phyloP scores from a whole-genome alignment of 92 coral and sea anemone species.

The Montipora capitata region DNA sequence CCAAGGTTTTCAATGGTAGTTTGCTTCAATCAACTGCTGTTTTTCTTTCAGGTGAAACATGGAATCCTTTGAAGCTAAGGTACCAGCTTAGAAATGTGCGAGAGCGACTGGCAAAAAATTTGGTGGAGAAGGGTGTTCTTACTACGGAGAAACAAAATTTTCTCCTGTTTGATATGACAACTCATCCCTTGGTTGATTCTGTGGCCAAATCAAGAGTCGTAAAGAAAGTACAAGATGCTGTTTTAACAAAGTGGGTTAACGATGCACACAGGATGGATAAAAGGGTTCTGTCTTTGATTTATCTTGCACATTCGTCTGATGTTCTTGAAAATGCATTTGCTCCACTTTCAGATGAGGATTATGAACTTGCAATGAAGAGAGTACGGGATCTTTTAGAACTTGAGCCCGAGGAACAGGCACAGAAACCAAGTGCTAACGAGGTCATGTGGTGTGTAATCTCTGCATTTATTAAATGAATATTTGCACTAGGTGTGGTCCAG shows the following conservation, averaged over 20 bases:
- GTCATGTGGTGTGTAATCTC: slow-evolving; percentile 99
- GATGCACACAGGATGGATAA: slow-evolving; percentile 95
- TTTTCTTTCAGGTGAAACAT: slow-evolving; percentile 93
- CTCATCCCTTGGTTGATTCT: slow-evolving; percentile 97
- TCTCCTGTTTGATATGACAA: slow-evolving; percentile 98
- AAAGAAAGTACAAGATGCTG: slow-evolving; percentile 96
- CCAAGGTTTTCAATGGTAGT: neutral
- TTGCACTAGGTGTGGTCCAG: slow-evolving; percentile 17
- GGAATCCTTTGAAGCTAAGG: slow-evolving; percentile 97
- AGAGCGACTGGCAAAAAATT: slow-evolving; percentile 98
- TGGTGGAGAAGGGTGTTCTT: slow-evolving; percentile 98
- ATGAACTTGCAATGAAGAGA: slow-evolving; percentile 99
- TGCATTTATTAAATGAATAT: slow-evolving; percentile 89
- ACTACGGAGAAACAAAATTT: slow-evolving; percentile 99
- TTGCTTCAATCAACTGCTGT: neutral
- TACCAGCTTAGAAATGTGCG: slow-evolving; percentile 98
- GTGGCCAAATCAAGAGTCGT: slow-evolving; percentile 90
- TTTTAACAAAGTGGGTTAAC: slow-evolving; percentile 95
- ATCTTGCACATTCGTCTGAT: slow-evolving; percentile 98
- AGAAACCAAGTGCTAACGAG: slow-evolving; percentile 87
- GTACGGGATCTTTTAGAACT: slow-evolving; percentile 96
- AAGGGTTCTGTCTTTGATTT: slow-evolving; percentile 87
- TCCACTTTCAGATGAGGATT: slow-evolving; percentile 97
- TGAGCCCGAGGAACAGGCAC: slow-evolving; percentile 95
- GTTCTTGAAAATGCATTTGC: slow-evolving; percentile 99